Conservation (phyloP, 2,797 vertebrate genomes). For the Scyliorhinus canicula region DNA sequence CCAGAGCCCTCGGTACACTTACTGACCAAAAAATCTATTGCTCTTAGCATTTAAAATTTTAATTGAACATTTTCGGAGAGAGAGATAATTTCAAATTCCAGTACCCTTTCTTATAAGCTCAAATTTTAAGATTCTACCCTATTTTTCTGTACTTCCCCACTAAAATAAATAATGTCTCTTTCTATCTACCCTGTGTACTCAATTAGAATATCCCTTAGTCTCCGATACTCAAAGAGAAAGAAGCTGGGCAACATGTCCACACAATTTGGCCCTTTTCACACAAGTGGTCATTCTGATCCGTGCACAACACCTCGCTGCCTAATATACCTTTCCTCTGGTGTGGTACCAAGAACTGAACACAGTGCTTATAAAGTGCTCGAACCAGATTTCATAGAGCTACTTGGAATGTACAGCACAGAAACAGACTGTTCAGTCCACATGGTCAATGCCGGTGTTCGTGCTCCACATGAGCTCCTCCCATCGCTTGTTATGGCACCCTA, state of each 20-base stretch:
- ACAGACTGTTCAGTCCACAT: background rate
- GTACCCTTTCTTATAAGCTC: background rate
- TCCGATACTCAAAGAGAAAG: background rate
- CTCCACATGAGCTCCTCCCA: background rate
- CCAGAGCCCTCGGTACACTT: no score
- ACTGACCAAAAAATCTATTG: background rate
- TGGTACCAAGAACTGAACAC: no score
- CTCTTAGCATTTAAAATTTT: background rate
- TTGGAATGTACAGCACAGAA: background rate
- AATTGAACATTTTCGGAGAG: background rate
- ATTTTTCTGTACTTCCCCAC: background rate
- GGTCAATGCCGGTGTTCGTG: background rate
- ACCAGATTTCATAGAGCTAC: background rate
- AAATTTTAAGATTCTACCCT: background rate
- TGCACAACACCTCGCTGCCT: no score
- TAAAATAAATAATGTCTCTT: background rate
- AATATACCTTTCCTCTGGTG: background rate
- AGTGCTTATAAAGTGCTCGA: background rate
- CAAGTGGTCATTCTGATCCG: background rate
- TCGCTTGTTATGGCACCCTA: background rate
- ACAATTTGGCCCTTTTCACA: background rate
- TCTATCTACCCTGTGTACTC: background rate
- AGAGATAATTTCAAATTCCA: background rate
- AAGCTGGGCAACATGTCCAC: background rate
- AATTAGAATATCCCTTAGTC: background rate